Evolutionary conservation across 2,113 vertebrate genomes (phyloP).

Genomic region (Chrysochloris asiatica): DNA sequence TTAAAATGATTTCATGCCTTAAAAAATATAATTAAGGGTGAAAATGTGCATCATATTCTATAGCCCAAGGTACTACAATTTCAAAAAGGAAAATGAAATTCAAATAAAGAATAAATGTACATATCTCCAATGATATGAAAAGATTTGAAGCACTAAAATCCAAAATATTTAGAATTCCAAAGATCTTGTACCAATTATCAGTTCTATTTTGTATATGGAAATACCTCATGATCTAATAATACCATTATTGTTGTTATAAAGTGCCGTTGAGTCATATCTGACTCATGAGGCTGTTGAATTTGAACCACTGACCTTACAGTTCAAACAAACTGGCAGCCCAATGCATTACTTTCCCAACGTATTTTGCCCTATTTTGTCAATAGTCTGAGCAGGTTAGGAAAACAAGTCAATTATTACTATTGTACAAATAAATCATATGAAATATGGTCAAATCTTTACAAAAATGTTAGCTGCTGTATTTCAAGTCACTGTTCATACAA

Average conservation of each 20-base stretch:
- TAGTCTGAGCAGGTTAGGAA: conserved; percentile 56
- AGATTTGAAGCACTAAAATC: conserved; percentile 1
- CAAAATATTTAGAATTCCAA: background rate
- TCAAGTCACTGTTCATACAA: background rate
- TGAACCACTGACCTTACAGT: too few species aligned
- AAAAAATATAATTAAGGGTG: background rate
- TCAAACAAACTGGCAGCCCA: too few species aligned
- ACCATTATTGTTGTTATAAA: too few species aligned
- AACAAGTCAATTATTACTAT: conserved; percentile 57
- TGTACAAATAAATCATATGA: conserved; percentile 7
- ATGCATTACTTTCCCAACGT: conserved; percentile 32
- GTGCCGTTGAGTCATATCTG: too few species aligned
- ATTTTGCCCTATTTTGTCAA: background rate
- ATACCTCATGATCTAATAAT: background rate
- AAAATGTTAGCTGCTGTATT: background rate
- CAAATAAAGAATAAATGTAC: background rate
- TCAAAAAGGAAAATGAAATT: conserved; percentile 3
- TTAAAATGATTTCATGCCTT: background rate
- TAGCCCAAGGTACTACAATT: background rate
- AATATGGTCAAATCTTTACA: background rate
- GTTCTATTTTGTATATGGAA: background rate
- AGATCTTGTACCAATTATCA: background rate
- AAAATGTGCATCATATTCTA: background rate
- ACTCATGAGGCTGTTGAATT: too few species aligned
- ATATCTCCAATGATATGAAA: background rate